phyloP scores from a whole-genome alignment of 2,888 invertebrate genomes.

The Cryptophagus acutangulus region DNA sequence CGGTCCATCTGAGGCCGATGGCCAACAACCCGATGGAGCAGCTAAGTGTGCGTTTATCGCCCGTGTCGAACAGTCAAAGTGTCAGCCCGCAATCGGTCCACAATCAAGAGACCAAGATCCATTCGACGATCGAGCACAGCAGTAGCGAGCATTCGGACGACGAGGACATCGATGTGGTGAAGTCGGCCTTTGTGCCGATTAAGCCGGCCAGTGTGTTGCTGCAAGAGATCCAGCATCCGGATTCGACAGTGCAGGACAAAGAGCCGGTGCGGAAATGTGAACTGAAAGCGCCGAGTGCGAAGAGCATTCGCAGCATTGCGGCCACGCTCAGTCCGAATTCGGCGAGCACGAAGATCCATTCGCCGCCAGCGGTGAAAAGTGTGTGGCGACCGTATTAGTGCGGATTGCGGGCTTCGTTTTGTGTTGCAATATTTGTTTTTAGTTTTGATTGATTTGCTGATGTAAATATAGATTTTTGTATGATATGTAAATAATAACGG shows the following conservation, averaged over 20 bases:
- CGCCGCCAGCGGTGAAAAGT: constrained; percentile 51
- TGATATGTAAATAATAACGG: constrained; percentile 26
- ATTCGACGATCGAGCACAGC: constrained; percentile 57
- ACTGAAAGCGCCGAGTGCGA: constrained; percentile 58
- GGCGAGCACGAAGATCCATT: constrained; percentile 54
- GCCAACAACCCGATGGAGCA: constrained; percentile 42
- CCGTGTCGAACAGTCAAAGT: constrained; percentile 55
- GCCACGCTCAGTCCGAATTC: constrained; percentile 33
- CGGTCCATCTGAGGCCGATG: constrained; percentile 27
- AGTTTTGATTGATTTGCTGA: constrained; percentile 26
- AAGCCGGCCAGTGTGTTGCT: constrained; percentile 56
- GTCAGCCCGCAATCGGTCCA: constrained; percentile 50
- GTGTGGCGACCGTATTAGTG: constrained; percentile 73
- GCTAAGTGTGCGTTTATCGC: constrained; percentile 49
- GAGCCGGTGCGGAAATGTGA: constrained; percentile 49
- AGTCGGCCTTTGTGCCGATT: constrained; percentile 69
- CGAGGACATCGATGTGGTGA: constrained; percentile 70
- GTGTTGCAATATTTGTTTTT: constrained; percentile 15
- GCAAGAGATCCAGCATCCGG: constrained; percentile 52
- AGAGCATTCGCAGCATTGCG: constrained; percentile 50
- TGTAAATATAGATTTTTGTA: constrained; percentile 22
- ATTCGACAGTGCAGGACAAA: constrained; percentile 56
- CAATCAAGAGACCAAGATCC: constrained; percentile 54
- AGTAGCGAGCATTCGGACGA: constrained; percentile 63
- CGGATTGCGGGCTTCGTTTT: constrained; percentile 12